Evolutionary conservation across 2,797 vertebrate species (phyloP), one percentile per base, ranked within the genome.

Genomic region (Adrianichthys oophorus): DNA sequence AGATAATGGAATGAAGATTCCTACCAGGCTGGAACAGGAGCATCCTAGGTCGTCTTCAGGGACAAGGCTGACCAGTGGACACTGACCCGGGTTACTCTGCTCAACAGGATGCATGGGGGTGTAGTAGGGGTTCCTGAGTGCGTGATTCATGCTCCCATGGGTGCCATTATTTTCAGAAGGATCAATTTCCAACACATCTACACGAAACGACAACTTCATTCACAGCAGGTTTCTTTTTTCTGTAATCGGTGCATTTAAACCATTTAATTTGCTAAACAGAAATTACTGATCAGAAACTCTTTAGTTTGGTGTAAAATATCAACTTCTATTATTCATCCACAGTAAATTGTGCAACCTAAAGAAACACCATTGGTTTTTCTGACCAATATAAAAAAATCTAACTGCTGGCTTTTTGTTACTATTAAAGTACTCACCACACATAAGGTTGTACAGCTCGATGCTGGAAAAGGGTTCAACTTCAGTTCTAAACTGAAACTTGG

Each of bases 71-170:
- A 29, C 1, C 13, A 92, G 40, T 0, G 62, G 80, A n/a, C 91
- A 93, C 16, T 43, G 51, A 1, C 0, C 15, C 0, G 88, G 89
- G 0, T 0, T 0, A n/a, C 80, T 91, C 62, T 63, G 74, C 80
- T 93, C 91, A 0, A 14, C 6, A 0, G 90, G 85, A 21, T 21
- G 48, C 1, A 8, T 8, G 0, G 92, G 92, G 0, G 0, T 44
- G 68, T 66, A 72, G 45, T 26, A 21, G 1, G 92, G 89, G 2
- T 15, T 32, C 43, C 76, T 82, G 56, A 93, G 85, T 1, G 90
- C 2, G 57, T 94, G 92, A 69, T 94, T 93, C 78, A 93, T 57
- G 8, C 92, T 93, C n/a, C 93, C 93, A 1, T 91, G 92, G 1
- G 86, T 92, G 1, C 92, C 92, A 4, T 94, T 94, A 74, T 94